Evolutionary conservation across 2,888 invertebrate genomes (phyloP).

Genomic region (Andrena dorsata): DNA sequence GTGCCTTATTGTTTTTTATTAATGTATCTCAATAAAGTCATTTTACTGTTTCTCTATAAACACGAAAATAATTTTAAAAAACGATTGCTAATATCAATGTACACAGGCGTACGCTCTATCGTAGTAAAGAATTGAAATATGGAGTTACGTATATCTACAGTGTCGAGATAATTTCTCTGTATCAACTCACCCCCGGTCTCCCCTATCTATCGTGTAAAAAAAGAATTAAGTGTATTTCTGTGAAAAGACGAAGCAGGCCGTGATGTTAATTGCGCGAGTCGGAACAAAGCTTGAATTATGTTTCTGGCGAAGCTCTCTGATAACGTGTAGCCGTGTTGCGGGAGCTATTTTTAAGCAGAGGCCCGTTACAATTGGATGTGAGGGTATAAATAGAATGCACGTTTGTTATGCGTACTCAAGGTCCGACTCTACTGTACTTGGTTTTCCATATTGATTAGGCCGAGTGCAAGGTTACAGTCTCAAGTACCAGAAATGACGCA

Average conservation of each 20-base stretch:
- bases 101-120: no score
- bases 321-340: background rate
- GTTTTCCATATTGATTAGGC: background rate
- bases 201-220: background rate
- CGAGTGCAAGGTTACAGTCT: slow-evolving; percentile 18
- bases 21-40: no score
- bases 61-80: no score
- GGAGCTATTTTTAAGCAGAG: slow-evolving; percentile 17
- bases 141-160: no score
- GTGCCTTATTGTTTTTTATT: no score
- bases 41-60: no score
- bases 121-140: no score
- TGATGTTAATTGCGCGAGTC: background rate
- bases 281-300: background rate
- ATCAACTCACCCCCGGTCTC: no score
- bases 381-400: slow-evolving; percentile 20
- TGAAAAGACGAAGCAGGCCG: no score
- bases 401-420: slow-evolving; percentile 19
- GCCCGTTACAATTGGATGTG: background rate
- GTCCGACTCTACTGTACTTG: background rate
- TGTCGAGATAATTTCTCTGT: no score
- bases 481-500: slow-evolving; percentile 23
- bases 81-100: no score
- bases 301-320: background rate
- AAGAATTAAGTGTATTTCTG: no score